phyloP scores from a whole-genome alignment of 2,888 invertebrate genomes.

The Junonia oenone region DNA sequence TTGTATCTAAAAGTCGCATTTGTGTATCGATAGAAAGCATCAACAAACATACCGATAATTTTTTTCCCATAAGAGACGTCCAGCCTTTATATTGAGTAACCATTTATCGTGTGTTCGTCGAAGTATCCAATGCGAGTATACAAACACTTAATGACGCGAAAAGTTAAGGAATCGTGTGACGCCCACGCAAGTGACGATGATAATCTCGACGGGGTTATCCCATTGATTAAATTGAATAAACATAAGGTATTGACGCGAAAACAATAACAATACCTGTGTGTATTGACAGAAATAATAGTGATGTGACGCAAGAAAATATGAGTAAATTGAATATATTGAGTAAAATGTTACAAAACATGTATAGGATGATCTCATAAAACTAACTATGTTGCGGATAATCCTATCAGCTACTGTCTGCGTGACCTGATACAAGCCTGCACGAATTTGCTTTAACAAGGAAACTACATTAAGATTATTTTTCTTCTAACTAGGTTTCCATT shows the following conservation, averaged over 20 bases:
- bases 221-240: not conserved
- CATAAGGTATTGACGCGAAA: not conserved
- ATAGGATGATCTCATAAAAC: not conserved
- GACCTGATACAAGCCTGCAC: not conserved
- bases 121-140: slow-evolving; percentile 60
- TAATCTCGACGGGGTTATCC: not conserved
- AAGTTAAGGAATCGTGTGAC: slow-evolving; percentile 64
- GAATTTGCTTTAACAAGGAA: not conserved
- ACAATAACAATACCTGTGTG: not conserved
- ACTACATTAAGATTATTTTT: not conserved
- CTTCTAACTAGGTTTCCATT: not conserved
- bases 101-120: slow-evolving; percentile 53
- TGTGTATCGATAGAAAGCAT: slow-evolving; percentile 35
- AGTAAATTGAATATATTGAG: no score
- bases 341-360: not conserved
- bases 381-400: not conserved
- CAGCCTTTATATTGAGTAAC: slow-evolving; percentile 52
- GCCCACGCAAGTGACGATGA: slow-evolving; percentile 56
- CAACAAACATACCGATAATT: slow-evolving; percentile 50
- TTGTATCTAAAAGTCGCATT: slow-evolving; percentile 25
- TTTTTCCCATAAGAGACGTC: slow-evolving; percentile 51
- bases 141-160: slow-evolving; percentile 69
- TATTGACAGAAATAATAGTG: not conserved
- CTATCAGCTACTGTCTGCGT: not conserved
- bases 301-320: not conserved